Evolutionary conservation across 1,140 invertebrate genomes (phyloP), one percentile per base, ranked within the genome.

Genomic region (Drosophila ambigua): DNA sequence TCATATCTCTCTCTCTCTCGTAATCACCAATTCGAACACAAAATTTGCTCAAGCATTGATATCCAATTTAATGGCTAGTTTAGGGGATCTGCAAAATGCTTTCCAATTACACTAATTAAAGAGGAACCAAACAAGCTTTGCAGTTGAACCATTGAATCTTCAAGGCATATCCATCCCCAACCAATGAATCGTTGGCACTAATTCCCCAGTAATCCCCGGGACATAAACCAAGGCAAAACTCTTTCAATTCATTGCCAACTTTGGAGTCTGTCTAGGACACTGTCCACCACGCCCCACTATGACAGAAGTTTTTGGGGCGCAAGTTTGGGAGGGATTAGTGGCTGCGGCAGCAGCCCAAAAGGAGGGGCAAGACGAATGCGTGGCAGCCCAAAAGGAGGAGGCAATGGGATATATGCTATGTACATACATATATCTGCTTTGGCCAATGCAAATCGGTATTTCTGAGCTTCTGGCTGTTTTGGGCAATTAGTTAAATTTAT

Each of bases 401-500:
- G 31, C 8, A 66, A 53, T 35, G 9, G 31, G 26, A 28, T 7
- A 28, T 7, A 28, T 7, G 7, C n/a, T 2, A 28, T 28, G 7
- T 28, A 51, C 52, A 65, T 52, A 61, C 41, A 65, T 51, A 58
- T 49, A 39, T 39, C 35, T 39, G 35, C 51, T 43, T 23, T 57
- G 58, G 62, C 43, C 63, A 62, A 62, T 76, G 72, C 57, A 76
- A 76, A 76, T 76, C 41, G 61, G 49, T 46, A 54, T 49, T 66
- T 62, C 49, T 59, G 9, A 39, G 66, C 51, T 52, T 28, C 51
- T 28, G 61, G 39, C 57, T 53, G 57, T 57, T 57, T 45, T 49
- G 44, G 58, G 61, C 83, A 87, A 87, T 87, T 87, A 87, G 83
- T 88, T 88, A 83, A 87, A 88, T 87, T 87, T 87, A 87, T 87